A percentile compares a stretch with the other conserved stretches of the same genome.
Conservation (phyloP, 2,797 vertebrate genomes). For the Intellagama lesueurii region DNA sequence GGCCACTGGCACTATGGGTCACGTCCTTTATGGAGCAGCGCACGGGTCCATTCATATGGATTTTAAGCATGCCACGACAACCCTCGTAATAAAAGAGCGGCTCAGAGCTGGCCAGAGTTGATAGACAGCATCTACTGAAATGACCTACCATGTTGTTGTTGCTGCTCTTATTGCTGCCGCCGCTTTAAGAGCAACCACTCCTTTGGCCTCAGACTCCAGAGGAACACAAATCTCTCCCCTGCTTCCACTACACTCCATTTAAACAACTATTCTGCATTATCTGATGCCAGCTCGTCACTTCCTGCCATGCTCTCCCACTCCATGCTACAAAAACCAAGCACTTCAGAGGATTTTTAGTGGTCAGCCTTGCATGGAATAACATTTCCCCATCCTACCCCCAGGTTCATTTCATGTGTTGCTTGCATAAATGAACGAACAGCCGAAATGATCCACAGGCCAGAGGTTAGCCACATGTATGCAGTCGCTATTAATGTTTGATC, state of each 20-base stretch:
- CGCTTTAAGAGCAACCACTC: background rate
- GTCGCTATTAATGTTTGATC: background rate
- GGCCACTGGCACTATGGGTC: background rate
- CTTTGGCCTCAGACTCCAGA: background rate
- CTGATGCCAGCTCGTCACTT: background rate
- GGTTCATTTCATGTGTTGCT: background rate
- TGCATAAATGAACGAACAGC: background rate
- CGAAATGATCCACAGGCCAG: background rate
- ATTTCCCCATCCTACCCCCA: background rate
- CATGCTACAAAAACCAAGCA: background rate
- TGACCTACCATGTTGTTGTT: background rate
- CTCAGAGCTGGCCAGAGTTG: background rate
- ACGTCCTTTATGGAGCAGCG: background rate
- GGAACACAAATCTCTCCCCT: background rate
- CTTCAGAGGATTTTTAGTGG: background rate
- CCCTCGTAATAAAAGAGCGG: background rate
- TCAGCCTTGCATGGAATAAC: background rate
- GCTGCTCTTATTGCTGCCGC: background rate
- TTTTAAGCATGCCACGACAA: background rate
- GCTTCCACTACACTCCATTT: background rate
- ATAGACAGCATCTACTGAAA: background rate
- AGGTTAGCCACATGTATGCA: background rate
- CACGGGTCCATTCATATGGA: background rate
- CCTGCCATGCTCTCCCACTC: too few species aligned
- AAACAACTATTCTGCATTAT: background rate